These are phyloP conservation scores for Petrocephalus schoutedeni DNA, from an alignment of 2,797 vertebrate genomes.

Conservation along the genomic window DNA sequence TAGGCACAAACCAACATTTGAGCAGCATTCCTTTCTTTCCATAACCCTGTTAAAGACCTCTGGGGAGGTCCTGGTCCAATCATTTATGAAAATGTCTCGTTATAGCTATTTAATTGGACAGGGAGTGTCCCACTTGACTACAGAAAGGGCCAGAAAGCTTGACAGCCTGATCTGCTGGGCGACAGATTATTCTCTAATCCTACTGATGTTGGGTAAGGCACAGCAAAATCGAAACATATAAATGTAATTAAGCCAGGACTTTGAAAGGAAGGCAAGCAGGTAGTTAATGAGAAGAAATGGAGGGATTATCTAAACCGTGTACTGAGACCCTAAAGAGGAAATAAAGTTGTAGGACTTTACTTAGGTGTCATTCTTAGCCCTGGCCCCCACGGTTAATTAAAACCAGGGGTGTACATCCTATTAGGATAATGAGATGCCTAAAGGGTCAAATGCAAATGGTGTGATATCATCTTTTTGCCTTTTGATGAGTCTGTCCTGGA, in stretches of 20 bases:
- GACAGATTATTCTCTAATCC: slow-evolving; percentile 21
- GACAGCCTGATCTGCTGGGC: background rate
- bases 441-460: background rate
- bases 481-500: background rate
- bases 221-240: background rate
- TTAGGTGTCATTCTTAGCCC: background rate
- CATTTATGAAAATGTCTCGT: background rate
- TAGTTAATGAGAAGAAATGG: background rate
- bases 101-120: slow-evolving; percentile 21
- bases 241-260: background rate
- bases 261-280: background rate
- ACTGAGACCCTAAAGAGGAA: background rate
- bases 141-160: background rate
- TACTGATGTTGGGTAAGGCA: background rate
- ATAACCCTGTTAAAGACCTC: background rate
- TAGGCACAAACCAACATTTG: background rate
- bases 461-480: background rate
- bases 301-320: background rate
- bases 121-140: background rate
- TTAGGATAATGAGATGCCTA: background rate
- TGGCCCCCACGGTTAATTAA: background rate
- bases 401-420: background rate
- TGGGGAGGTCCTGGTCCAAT: background rate
- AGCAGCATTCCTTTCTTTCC: background rate
- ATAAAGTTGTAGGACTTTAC: background rate